Conservation (phyloP, 2,113 vertebrate species). For the Procavia capensis region DNA sequence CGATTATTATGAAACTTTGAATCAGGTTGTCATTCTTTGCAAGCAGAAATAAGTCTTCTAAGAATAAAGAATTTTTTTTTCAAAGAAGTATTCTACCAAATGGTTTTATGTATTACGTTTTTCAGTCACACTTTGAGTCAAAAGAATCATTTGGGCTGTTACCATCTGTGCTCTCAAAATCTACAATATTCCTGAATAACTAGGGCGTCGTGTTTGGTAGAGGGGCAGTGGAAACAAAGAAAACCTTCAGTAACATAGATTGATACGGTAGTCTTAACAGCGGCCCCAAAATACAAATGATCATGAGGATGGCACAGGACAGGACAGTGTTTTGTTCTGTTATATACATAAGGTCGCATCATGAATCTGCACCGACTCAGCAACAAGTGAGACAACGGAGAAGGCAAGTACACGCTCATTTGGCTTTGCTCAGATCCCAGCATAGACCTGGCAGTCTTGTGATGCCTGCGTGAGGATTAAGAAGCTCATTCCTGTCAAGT, state of each 20-base stretch:
- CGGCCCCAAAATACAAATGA: neutral
- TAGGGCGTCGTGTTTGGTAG: neutral
- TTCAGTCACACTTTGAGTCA: slow-evolving; percentile 49
- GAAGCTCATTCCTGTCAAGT: neutral
- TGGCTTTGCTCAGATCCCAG: neutral
- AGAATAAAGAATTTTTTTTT: neutral
- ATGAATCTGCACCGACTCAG: neutral
- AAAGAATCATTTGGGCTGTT: slow-evolving; percentile 13
- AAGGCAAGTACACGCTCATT: neutral
- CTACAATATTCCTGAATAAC: neutral
- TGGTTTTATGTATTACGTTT: slow-evolving; percentile 54
- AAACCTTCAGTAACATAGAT: neutral
- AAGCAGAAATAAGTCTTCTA: slow-evolving; percentile 5
- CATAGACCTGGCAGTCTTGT: neutral
- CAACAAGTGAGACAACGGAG: neutral
- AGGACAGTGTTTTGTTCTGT: neutral
- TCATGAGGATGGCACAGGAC: neutral
- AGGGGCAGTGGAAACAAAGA: neutral
- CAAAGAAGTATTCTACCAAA: neutral
- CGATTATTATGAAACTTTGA: slow-evolving; percentile 48
- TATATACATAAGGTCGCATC: too few relatives aligned
- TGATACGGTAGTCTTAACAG: neutral
- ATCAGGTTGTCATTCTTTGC: neutral
- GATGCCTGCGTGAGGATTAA: neutral
- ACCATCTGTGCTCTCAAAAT: neutral